phyloP scores from a whole-genome alignment of 2,888 invertebrate genomes.

The Cybosia mesomella region DNA sequence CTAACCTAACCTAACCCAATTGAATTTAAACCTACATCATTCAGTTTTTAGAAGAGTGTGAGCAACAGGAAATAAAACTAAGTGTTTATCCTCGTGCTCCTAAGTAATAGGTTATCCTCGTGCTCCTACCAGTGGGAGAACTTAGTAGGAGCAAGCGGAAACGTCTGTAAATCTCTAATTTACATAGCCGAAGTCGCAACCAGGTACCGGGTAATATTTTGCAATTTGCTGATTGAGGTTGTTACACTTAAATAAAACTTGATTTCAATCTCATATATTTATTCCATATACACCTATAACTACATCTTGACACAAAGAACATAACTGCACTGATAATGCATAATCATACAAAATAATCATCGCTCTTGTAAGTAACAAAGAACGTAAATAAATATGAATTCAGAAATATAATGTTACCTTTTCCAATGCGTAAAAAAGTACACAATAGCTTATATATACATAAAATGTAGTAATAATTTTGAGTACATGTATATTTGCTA shows the following conservation, averaged over 20 bases:
- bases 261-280: slow-evolving; percentile 74
- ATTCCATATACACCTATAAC: slow-evolving; percentile 84
- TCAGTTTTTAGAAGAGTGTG: too few species aligned
- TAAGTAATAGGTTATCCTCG: too few species aligned
- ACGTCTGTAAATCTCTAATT: too few species aligned
- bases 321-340: slow-evolving; percentile 56
- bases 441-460: slow-evolving; percentile 49
- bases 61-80: too few species aligned
- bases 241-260: slow-evolving; percentile 36
- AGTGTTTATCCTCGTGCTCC: too few species aligned
- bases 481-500: slow-evolving; percentile 44
- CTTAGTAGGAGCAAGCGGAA: too few species aligned
- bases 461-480: slow-evolving; percentile 48
- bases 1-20: too few species aligned
- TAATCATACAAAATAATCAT: slow-evolving; percentile 54
- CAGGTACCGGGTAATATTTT: not conserved
- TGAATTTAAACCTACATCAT: too few species aligned
- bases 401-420: slow-evolving; percentile 42
- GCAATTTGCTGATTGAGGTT: too few species aligned
- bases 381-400: slow-evolving; percentile 51
- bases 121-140: too few species aligned
- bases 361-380: slow-evolving; percentile 39
- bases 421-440: slow-evolving; percentile 53
- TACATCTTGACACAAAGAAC: slow-evolving; percentile 79
- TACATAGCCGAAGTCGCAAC: not conserved